Evolutionary conservation across 2,797 vertebrate species (phyloP).

Genomic region (Sebastes flavidus): DNA sequence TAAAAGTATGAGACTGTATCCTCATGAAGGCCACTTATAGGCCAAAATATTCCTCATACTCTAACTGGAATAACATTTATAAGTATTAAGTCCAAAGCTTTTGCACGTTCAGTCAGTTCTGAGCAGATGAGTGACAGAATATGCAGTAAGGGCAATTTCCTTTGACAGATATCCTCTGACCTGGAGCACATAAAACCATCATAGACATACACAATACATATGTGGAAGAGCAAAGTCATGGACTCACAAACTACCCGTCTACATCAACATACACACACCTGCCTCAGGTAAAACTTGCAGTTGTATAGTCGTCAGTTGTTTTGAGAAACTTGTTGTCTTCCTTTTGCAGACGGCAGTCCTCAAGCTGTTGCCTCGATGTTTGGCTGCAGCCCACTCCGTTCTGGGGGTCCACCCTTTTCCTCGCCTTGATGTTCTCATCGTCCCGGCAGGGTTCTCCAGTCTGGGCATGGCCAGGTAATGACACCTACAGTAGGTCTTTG

Average conservation of each 20-base stretch:
- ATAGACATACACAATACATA: not conserved
- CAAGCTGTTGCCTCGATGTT: slow-evolving; percentile 86
- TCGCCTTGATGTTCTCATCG: slow-evolving; percentile 93
- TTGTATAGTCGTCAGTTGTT: not conserved
- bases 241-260: no score
- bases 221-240: not conserved
- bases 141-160: not conserved
- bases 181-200: not conserved
- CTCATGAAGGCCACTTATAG: not conserved
- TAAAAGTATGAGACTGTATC: slow-evolving; percentile 8
- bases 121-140: not conserved
- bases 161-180: not conserved
- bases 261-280: not conserved
- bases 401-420: slow-evolving; percentile 94
- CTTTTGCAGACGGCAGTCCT: slow-evolving; percentile 73
- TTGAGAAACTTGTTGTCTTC: slow-evolving; percentile 9
- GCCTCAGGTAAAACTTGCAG: not conserved
- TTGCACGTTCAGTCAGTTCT: not conserved
- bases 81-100: not conserved
- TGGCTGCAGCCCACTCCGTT: slow-evolving; percentile 86
- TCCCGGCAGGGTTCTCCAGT: slow-evolving; percentile 94
- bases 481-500: not conserved
- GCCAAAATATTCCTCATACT: not conserved
- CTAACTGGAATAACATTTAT: not conserved
- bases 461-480: slow-evolving; percentile 96